phyloP scores from a whole-genome alignment of 64 coral and sea anemone genomes.

The Porites lutea region DNA sequence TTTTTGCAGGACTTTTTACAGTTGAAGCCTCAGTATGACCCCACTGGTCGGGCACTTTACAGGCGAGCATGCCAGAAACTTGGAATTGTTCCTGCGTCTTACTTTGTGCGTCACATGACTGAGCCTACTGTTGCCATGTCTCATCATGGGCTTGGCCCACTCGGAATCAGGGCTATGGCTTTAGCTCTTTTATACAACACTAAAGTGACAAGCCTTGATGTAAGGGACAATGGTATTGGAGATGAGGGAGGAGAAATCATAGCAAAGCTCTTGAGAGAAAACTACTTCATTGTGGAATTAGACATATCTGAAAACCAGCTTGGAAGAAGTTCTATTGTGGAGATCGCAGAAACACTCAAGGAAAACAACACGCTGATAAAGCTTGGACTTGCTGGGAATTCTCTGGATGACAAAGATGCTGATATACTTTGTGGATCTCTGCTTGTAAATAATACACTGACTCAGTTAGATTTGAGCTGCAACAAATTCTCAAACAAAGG shows the following conservation, averaged over 20 bases:
- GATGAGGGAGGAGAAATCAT: slow-evolving; percentile 79
- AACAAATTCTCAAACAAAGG: slow-evolving; percentile 82
- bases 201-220: slow-evolving; percentile 79
- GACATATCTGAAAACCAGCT: slow-evolving; percentile 92
- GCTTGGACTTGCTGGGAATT: slow-evolving; percentile 74
- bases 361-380: slow-evolving; percentile 83
- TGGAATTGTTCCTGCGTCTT: slow-evolving; percentile 89
- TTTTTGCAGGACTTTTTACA: slow-evolving; percentile 39
- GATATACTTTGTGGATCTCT: slow-evolving; percentile 66
- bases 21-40: slow-evolving; percentile 77
- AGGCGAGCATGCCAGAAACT: slow-evolving; percentile 85
- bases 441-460: slow-evolving; percentile 65
- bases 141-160: slow-evolving; percentile 91
- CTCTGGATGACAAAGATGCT: slow-evolving; percentile 80
- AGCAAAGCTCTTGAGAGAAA: slow-evolving; percentile 88
- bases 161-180: slow-evolving; percentile 84
- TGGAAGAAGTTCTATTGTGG: slow-evolving; percentile 20
- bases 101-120: slow-evolving; percentile 92
- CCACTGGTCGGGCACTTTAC: slow-evolving; percentile 87
- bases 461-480: slow-evolving; percentile 76
- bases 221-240: slow-evolving; percentile 91
- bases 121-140: slow-evolving; percentile 85
- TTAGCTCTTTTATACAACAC: slow-evolving; percentile 89
- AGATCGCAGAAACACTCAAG: slow-evolving; percentile 82
- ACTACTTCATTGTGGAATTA: slow-evolving; percentile 91